Conservation (phyloP, 1,140 invertebrate genomes). For the Aphis gossypii region DNA sequence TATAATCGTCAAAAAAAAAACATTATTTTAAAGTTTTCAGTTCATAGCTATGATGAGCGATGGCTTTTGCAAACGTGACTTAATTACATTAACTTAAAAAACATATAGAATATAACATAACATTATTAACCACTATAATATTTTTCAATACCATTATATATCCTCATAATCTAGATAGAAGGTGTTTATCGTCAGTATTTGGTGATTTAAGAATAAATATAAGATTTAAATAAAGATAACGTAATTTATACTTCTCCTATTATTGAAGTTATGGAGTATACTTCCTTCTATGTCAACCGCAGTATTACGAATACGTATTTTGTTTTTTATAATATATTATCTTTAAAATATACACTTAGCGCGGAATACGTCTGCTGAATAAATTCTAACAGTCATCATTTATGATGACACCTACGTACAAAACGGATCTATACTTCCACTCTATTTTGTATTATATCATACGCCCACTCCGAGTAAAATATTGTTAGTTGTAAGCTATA, state of each 20-base stretch:
- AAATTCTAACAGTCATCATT: not conserved
- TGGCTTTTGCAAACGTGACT: not conserved
- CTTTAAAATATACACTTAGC: not conserved
- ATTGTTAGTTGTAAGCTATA: not conserved
- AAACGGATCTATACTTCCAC: not conserved
- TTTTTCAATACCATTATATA: no score
- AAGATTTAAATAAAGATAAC: not conserved
- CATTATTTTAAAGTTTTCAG: no score
- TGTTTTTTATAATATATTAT: constrained; percentile 16
- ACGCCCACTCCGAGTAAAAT: not conserved
- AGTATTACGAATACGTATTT: not conserved
- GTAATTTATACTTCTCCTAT: not conserved
- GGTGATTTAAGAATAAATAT: not conserved
- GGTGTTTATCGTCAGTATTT: not conserved
- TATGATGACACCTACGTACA: not conserved
- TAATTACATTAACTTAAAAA: not conserved
- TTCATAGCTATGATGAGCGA: not conserved
- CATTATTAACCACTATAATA: no score
- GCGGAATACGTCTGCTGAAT: not conserved
- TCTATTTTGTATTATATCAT: not conserved
- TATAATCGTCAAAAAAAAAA: no score
- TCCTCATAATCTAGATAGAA: no score
- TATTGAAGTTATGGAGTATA: not conserved
- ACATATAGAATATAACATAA: no score
- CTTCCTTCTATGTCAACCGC: not conserved